phyloP scores from a whole-genome alignment of 2,797 vertebrate genomes.

The Poeciliopsis infans region DNA sequence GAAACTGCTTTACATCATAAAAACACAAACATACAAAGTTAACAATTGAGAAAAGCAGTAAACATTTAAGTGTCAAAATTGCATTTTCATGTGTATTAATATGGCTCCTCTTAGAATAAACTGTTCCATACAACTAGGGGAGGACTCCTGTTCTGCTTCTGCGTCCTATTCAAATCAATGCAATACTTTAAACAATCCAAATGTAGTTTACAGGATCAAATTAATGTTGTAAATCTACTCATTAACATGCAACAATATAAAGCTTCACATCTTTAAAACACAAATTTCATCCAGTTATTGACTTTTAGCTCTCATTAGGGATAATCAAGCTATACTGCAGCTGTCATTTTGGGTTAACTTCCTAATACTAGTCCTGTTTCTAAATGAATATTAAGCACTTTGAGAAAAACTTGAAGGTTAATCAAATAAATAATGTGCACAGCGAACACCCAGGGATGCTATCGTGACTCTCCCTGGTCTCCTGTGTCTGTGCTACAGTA shows the following conservation, averaged over 20 bases:
- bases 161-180: neutral
- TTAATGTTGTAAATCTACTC: neutral
- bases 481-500: constrained; percentile 85
- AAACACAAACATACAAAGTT: too few species aligned
- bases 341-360: neutral
- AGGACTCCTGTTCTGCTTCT: constrained; percentile 29
- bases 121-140: neutral
- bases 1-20: too few species aligned
- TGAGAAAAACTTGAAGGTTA: neutral
- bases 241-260: neutral
- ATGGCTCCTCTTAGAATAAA: neutral
- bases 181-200: neutral
- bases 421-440: constrained; percentile 41
- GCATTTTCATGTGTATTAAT: neutral
- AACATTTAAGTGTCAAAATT: too few species aligned
- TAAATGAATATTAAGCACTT: neutral
- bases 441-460: constrained; percentile 74
- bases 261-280: neutral
- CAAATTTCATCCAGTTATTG: neutral
- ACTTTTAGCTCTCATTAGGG: neutral
- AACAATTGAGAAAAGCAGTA: too few species aligned
- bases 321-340: neutral
- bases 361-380: neutral
- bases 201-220: neutral
- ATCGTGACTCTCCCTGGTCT: constrained; percentile 72